Conservation (phyloP, 2,113 vertebrate genomes). For the Nanger granti region DNA sequence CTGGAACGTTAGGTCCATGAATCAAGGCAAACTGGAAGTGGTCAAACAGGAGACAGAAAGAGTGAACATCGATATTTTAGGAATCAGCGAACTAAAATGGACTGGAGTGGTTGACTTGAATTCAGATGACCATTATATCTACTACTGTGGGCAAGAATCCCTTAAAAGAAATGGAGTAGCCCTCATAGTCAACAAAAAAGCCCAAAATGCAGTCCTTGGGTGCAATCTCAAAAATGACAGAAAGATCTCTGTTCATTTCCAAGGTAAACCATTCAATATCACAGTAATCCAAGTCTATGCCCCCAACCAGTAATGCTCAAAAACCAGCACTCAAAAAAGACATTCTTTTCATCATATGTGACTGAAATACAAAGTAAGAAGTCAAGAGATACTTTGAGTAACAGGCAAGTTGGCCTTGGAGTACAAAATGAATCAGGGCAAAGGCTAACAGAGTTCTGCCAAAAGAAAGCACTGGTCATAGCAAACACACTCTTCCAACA, state of each 20-base stretch:
- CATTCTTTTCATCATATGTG: neutral
- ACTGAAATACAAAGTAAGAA: neutral
- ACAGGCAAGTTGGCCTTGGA: neutral
- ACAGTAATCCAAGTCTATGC: neutral
- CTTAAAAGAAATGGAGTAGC: neutral
- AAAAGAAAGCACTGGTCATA: neutral
- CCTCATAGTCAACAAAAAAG: neutral
- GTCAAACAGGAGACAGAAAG: neutral
- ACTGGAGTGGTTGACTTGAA: neutral
- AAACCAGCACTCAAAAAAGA: neutral
- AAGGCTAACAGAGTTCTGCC: neutral
- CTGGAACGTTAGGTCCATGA: neutral
- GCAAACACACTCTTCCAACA: neutral
- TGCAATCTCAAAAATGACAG: neutral
- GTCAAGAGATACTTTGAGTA: neutral
- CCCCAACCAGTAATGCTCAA: neutral
- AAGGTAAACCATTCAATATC: neutral
- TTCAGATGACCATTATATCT: neutral
- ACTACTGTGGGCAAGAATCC: neutral
- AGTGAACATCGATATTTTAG: neutral
- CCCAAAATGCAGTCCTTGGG: neutral
- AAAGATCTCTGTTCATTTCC: neutral
- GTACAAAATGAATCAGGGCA: neutral
- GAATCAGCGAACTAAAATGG: neutral
- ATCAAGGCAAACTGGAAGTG: neutral